Evolutionary conservation across 2,888 invertebrate species (phyloP), one percentile per base, ranked within the genome.

Genomic region (Agriopis aurantiaria): DNA sequence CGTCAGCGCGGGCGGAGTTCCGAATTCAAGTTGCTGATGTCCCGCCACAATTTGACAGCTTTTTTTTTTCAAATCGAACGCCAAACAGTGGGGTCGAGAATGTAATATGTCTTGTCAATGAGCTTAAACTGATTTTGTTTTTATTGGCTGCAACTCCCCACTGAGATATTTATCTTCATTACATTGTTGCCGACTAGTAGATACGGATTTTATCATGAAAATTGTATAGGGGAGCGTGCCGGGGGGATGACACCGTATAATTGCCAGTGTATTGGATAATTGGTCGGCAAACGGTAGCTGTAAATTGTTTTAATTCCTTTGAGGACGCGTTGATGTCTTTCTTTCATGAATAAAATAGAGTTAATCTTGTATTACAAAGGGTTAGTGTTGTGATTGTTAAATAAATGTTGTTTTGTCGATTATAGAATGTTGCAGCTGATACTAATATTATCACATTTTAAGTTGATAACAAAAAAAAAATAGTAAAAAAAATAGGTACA

Each of bases 121-220:
- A 63, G 70, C 70, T 70, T 70, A 66, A 70, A 70, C 70, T 66
- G 70, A 70, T 70, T 70, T 69, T 62, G 69, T 69, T 69, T 92
- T 93, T 92, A 93, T 92, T 89, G 91, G 87, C 60, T 66, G 71
- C 78, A 75, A 82, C 80, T 92, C 93, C 93, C 92, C 76, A 82
- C 75, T 71, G 92, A 83, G 91, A 91, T 92, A 93, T 93, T 91
- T 88, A 93, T 93, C 93, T 93, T 89, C 91, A 93, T 93, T 91
- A 88, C 83, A 85, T 86, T 84, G 86, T 82, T 81, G 86, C 80
- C 81, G 87, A 88, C 87, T 89, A 86, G 82, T 88, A 88, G 89
- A 89, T 91, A 88, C 88, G 86, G 89, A 91, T 92, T 91, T 90
- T 91, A 91, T 91, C 90, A 86, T 87, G 87, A 84, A 89, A 86